A percentile compares a stretch with the other conserved stretches of the same genome.
Conservation (phyloP, 2,888 invertebrate species). For the Aquatica leii region DNA sequence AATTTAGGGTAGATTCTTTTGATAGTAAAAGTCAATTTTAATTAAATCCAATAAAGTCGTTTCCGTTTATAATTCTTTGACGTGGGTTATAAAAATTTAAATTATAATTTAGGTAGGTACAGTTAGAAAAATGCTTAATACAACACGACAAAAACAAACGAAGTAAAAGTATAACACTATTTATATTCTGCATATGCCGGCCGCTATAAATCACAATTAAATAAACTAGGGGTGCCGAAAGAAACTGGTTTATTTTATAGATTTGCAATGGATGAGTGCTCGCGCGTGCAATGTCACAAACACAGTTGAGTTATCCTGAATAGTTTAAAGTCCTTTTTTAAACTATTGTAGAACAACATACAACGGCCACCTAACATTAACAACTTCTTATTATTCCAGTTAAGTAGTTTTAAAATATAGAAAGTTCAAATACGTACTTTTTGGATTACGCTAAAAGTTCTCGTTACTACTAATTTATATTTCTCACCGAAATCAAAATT, state of each 20-base stretch:
- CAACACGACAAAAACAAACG: conserved; percentile 28
- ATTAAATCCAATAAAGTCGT: conserved; percentile 8
- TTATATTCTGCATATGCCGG: conserved; percentile 30
- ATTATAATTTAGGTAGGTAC: neutral
- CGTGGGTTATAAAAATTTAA: conserved; percentile 16
- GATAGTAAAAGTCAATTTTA: conserved; percentile 21
- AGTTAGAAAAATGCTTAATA: neutral
- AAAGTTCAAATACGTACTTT: no score
- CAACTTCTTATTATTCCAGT: no score
- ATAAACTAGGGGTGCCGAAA: conserved; percentile 36
- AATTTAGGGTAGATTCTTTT: conserved; percentile 28
- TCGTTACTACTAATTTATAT: no score
- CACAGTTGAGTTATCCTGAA: conserved; percentile 29
- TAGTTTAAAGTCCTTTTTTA: conserved; percentile 13
- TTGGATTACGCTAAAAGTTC: no score
- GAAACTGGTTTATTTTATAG: conserved; percentile 43
- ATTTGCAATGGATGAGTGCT: conserved; percentile 43
- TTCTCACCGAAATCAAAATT: no score
- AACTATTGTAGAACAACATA: conserved; percentile 17
- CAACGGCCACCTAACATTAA: conserved; percentile 22
- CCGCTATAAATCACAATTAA: conserved; percentile 42
- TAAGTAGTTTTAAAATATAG: no score
- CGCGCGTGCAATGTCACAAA: conserved; percentile 45
- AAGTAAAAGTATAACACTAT: conserved; percentile 42
- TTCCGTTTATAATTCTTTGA: conserved; percentile 6